Conservation (phyloP, 2,797 vertebrate species). For the Otolemur crassicaudatus region DNA sequence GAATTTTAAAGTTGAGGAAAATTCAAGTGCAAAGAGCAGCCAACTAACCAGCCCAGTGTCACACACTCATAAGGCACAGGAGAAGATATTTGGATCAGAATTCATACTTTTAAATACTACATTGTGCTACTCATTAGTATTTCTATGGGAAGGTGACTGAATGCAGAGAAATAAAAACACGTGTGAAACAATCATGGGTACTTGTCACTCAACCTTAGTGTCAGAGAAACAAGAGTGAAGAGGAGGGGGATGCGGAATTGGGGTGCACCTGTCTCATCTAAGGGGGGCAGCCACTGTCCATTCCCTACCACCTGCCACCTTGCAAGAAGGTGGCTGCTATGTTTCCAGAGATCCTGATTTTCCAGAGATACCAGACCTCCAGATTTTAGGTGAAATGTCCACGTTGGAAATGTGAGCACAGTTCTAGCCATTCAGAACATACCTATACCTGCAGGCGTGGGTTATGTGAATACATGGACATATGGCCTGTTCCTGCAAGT, state of each 20-base stretch:
- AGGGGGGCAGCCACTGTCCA: fast-evolving
- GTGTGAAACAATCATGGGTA: not conserved
- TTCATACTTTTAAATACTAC: not conserved
- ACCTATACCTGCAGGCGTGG: too few species aligned
- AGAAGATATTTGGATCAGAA: not conserved
- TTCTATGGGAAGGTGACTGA: not conserved
- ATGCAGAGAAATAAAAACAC: not conserved
- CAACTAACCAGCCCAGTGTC: not conserved
- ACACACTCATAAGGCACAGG: not conserved
- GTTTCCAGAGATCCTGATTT: not conserved
- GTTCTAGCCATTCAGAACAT: not conserved
- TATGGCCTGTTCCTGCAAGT: too few species aligned
- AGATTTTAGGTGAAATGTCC: not conserved
- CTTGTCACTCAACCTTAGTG: not conserved
- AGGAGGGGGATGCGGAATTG: fast-evolving
- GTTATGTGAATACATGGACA: too few species aligned
- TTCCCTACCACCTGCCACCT: not conserved
- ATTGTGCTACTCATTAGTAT: too few species aligned
- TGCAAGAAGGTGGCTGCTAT: not conserved
- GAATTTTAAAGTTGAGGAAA: not conserved
- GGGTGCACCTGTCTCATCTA: fast-evolving
- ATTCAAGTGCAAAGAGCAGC: not conserved
- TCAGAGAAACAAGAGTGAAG: not conserved
- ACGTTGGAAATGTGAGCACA: not conserved
- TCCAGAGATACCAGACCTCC: not conserved